Evolutionary conservation across 2,113 vertebrate species (phyloP), one percentile per base, ranked within the genome.

Genomic region (Brachyhypopomus gauderio): DNA sequence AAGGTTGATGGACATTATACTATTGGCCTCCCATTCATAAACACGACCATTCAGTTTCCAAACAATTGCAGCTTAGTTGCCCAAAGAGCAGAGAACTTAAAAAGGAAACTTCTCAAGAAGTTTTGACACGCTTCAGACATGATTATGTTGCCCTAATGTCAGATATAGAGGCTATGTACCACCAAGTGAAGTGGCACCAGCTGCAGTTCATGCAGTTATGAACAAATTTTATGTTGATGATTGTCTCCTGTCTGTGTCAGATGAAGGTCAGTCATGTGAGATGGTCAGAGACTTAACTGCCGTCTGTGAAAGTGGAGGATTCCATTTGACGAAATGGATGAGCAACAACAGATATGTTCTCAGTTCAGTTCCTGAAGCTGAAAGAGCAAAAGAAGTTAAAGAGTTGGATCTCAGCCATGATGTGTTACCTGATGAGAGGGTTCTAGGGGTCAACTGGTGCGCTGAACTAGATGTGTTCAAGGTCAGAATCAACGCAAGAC

Each of bases 361-460:
- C 59, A 69, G 63, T 82, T 17, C 58, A 34, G n/a, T 38, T 3
- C 30, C 62, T 7, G 63, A 69, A 20, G 16, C 20, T 11, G 23
- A 67, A 27, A 76, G 55, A 22, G 59, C 45, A 25, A 4, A 72
- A 27, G 60, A 67, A 5, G n/a, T 56, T n/a, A 79, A 38, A 25
- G 56, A 72, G 41, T 6, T 70, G 17, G 66, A 60, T 20, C 72
- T 72, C 6, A 34, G 60, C 25, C 3, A 5, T 14, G 77, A 79
- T 16, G 5, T 19, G 34, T 72, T 58, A 23, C 66, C 77, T 16
- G 0, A 71, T 17, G 67, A 79, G 30, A 55, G 67, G 23, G 77
- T 55, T 27, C 34, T 72, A 6, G 77, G 67, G 38, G 48, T 80
- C 14, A 38, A 80, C 56, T 72, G 77, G 25, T 72, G 77, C 16